Base-by-base conservation (phyloP, 2,797 vertebrate genomes). In the Lepus oiostolus region DNA sequence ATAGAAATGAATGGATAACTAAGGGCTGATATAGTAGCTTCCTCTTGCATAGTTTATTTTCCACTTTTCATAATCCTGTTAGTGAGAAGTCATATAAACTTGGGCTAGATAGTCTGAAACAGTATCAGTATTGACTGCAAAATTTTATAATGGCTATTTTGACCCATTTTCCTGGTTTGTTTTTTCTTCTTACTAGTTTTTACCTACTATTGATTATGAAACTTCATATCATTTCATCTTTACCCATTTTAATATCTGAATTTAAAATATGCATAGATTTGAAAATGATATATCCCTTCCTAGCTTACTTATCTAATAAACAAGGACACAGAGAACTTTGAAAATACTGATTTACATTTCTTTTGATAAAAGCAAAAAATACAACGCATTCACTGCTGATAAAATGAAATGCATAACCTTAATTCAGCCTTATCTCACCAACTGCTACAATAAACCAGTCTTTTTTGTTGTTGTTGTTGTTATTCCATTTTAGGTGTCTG, bases 401-500 rank as follows among this genome's bases (percentile, higher is more conserved):
- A 67, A 4, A 86, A 60, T 11, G 26, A 89, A 77, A 81, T 21
- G n/a, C n/a, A 58, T 2, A 54, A 26, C 75, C 65, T 96, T 90
- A 93, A 79, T 74, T 84, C 22, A 87, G 70, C 42, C 8, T 77
- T 62, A 80, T 22, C 16, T 94, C 58, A 83, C 32, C 54, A 79
- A 70, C 63, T 47, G 26, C 42, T 91, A 89, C 81, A 91, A 91
- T 87, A 81, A 96, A 88, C 38, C 30, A 11, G 5, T 60, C 24
- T 52, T 80, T 63, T 90, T 47, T 75, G 86, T 24, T 50, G 42
- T 47, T 47, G 42, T 47, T 47, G 42, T 47, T 47, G 42, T 47
- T 47, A 1, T 47, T 47, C 42, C 42, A 47, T 10, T 94, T 91
- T 62, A 63, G 71, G 42, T 92, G 11, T 32, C 28, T 7, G 28